phyloP scores from a whole-genome alignment of 2,797 vertebrate species.

The Macrochelys suwanniensis region DNA sequence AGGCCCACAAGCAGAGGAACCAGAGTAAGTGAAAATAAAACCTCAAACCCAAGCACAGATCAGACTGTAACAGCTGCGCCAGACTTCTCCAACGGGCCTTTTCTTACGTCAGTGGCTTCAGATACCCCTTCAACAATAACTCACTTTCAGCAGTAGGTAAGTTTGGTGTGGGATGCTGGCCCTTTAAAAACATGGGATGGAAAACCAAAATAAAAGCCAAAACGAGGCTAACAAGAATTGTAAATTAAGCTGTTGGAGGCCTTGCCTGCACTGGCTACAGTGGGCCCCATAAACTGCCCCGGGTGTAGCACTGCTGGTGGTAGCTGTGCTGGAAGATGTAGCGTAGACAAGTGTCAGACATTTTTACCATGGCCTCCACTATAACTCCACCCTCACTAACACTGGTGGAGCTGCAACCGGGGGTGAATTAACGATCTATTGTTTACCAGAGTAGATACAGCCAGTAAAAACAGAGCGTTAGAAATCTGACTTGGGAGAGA shows the following conservation, averaged over 20 bases:
- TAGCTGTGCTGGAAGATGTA: neutral
- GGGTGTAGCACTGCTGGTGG: neutral
- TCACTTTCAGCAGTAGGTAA: neutral
- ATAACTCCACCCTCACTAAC: neutral
- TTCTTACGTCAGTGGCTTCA: neutral
- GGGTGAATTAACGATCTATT: neutral
- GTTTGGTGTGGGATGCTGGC: neutral
- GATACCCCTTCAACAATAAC: neutral
- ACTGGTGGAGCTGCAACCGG: neutral
- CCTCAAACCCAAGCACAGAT: neutral
- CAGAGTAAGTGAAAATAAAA: slow-evolving; percentile 46
- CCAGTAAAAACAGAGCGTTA: neutral
- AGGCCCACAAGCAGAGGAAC: slow-evolving; percentile 55
- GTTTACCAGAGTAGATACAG: neutral
- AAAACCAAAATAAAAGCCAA: neutral
- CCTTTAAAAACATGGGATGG: neutral
- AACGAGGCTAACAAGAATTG: neutral
- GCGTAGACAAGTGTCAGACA: accelerated
- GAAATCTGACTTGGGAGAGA: accelerated
- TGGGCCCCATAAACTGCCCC: neutral
- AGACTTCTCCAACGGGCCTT: neutral
- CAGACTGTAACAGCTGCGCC: slow-evolving; percentile 30
- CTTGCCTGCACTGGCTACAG: neutral
- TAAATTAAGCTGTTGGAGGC: neutral
- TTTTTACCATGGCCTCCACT: neutral